Evolutionary conservation across 1,140 invertebrate species (phyloP).

Genomic region (Drosophila takahashii): DNA sequence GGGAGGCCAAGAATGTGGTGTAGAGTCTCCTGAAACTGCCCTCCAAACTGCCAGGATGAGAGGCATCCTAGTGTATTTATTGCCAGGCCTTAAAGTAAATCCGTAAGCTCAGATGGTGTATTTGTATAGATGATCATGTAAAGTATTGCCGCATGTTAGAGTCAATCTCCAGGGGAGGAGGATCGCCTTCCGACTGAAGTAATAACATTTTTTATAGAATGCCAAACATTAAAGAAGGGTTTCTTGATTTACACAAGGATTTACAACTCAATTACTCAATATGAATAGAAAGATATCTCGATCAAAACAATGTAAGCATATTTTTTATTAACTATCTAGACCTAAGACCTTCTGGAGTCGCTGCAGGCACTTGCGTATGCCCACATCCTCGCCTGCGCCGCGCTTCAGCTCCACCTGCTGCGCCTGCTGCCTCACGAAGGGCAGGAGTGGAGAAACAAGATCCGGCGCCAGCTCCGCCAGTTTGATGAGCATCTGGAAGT

Average conservation of each 20-base stretch:
- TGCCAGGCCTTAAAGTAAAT: constrained; percentile 33
- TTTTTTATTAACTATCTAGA: not conserved
- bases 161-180: not conserved
- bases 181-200: constrained; percentile 2
- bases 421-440: constrained; percentile 58
- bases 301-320: not conserved
- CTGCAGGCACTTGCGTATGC: constrained; percentile 74
- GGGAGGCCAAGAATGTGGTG: constrained; percentile 75
- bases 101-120: not conserved
- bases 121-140: not conserved
- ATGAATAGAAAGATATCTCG: not conserved
- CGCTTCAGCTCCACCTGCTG: constrained; percentile 74
- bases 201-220: constrained; percentile 27
- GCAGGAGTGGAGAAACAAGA: constrained; percentile 41
- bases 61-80: constrained; percentile 30
- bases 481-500: constrained; percentile 79
- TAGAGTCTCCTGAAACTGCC: constrained; percentile 15
- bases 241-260: too few relatives aligned
- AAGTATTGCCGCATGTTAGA: not conserved
- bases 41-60: not conserved
- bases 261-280: too few relatives aligned
- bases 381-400: constrained; percentile 79
- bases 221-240: not conserved
- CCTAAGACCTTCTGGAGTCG: constrained; percentile 51
- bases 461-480: constrained; percentile 51